phyloP scores from a whole-genome alignment of 92 coral and sea anemone species.

The Parazoanthus swiftii region DNA sequence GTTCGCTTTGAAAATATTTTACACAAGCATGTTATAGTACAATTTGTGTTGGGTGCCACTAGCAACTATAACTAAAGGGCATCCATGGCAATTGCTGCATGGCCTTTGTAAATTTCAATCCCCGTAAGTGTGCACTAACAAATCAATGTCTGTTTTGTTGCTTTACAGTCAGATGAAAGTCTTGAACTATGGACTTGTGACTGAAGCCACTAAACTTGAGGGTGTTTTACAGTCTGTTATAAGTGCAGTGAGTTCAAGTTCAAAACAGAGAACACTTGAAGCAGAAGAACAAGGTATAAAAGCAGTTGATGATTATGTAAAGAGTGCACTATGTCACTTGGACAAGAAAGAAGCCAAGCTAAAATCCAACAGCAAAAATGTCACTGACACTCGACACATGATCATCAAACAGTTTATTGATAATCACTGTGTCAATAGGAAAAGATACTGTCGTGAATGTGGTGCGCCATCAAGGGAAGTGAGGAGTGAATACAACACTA shows the following conservation, averaged over 20 bases:
- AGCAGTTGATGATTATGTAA: constrained; percentile 63
- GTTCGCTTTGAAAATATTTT: no score
- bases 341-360: constrained; percentile 78
- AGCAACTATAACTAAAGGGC: no score
- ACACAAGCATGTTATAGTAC: no score
- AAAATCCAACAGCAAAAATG: constrained; percentile 75
- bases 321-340: constrained; percentile 49
- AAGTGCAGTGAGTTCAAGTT: constrained; percentile 5
- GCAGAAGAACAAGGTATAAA: constrained; percentile 49
- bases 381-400: constrained; percentile 83
- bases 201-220: constrained; percentile 75
- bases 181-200: constrained; percentile 82
- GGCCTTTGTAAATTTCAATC: no score
- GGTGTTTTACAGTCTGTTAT: constrained; percentile 60
- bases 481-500: constrained; percentile 74
- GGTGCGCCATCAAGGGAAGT: constrained; percentile 88
- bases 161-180: constrained; percentile 87
- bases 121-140: no score
- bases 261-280: constrained; percentile 39
- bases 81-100: no score
- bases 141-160: background rate
- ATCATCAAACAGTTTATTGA: constrained; percentile 76
- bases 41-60: no score
- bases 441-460: constrained; percentile 70
- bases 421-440: constrained; percentile 62